A percentile compares a stretch with the other conserved stretches of the same genome.
phyloP scores from a whole-genome alignment of 2,888 invertebrate genomes.

The Lochmaea capreae region DNA sequence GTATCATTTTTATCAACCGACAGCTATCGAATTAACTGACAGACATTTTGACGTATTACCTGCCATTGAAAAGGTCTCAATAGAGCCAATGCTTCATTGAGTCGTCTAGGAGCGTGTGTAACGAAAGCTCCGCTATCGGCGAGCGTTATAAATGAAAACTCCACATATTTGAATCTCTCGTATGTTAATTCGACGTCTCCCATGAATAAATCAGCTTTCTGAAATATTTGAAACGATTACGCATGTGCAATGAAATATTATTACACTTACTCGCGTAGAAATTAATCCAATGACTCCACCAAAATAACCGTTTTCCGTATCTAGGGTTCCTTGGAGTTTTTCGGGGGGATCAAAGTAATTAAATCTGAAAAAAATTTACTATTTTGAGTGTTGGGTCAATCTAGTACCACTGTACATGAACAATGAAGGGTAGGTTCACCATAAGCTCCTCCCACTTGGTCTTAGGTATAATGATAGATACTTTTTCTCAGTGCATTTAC shows the following conservation, averaged over 20 bases:
- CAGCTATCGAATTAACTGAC: background rate
- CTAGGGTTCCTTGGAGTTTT: conserved; percentile 75
- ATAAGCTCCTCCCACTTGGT: no score
- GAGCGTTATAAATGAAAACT: conserved; percentile 81
- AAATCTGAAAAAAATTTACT: conserved; percentile 65
- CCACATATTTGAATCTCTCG: conserved; percentile 78
- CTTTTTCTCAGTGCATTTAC: no score
- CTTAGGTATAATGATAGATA: no score
- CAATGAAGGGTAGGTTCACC: no score
- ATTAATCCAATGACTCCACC: conserved; percentile 79
- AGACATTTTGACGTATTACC: conserved; percentile 61
- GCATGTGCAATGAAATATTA: background rate
- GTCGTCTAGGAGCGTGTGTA: conserved; percentile 78
- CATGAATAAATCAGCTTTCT: conserved; percentile 79
- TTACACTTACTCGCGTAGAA: conserved; percentile 71
- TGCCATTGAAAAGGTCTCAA: conserved; percentile 80
- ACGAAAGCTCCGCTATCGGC: conserved; percentile 83
- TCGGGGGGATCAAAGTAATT: conserved; percentile 80
- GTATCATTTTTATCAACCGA: no score
- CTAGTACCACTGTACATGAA: no score
- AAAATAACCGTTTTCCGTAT: conserved; percentile 75
- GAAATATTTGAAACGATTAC: conserved; percentile 5
- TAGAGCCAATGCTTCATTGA: conserved; percentile 80
- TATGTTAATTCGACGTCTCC: conserved; percentile 81
- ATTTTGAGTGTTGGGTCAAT: background rate